Evolutionary conservation across 2,113 vertebrate genomes (phyloP), one percentile per base, ranked within the genome.

Genomic region (Perccottus glenii): DNA sequence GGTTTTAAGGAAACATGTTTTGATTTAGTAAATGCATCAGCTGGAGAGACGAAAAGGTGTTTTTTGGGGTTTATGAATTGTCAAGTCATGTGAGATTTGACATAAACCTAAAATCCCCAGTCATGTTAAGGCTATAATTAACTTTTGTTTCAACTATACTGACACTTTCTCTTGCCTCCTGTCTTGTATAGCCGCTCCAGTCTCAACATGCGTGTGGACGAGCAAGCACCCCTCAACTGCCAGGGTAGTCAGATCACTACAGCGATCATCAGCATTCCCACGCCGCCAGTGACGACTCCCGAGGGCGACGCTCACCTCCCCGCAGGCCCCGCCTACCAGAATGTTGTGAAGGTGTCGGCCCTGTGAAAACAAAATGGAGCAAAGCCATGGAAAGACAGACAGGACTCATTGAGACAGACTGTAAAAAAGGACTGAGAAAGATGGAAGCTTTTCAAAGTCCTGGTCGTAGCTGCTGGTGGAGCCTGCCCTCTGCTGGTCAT

Each of bases 211-310:
- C 96, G 95, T 61, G 89, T 96, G 49, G 97, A 98, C 0, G 98
- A 98, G 2, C 92, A 93, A 84, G 90, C 94, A 64, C 87, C 94
- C 77, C 89, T 95, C 84, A 98, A 99, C 94, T 98, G 97, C 95
- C 97, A 96, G 91, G 82, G 93, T 4, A 93, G 95, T 77, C 96
- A 96, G 91, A 96, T 98, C 83, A 98, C 97, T 38, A 98, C 96
- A 60, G 98, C 98, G 70, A 98, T 98, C 93, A 98, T 99, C 94
- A 99, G 95, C 93, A 98, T 98, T 83, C 96, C 98, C 45, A 97
- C 96, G 0, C 94, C 96, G 0, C 96, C 95, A 0, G 93, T 93
- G 2, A 94, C 96, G 9, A 96, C 92, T 4, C 94, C 95, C 0
- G 96, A 96, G 50, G 89, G 87, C 0, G 91, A 92, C 0, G 92